Evolutionary conservation across 1,140 invertebrate species (phyloP).

Genomic region (Brachionus koreanus): DNA sequence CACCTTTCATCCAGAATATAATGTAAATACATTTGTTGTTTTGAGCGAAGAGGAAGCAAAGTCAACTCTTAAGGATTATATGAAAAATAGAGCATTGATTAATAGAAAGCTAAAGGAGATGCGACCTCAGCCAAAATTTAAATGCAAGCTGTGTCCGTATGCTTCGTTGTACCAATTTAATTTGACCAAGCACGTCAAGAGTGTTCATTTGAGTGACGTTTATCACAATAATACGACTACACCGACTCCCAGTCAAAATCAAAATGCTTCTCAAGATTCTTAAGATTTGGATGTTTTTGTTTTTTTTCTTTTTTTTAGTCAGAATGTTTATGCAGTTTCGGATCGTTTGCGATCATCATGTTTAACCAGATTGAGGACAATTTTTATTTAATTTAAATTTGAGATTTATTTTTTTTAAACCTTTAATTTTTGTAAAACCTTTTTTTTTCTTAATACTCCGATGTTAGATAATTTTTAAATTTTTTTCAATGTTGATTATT

Average conservation of each 20-base stretch:
- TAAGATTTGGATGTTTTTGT: not conserved
- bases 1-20: slow-evolving; percentile 43
- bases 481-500: slow-evolving; percentile 17
- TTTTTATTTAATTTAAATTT: not conserved
- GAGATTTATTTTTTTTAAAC: not conserved
- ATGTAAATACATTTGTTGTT: slow-evolving; percentile 45
- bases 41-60: slow-evolving; percentile 41
- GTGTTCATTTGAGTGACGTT: slow-evolving; percentile 43
- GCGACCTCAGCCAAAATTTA: slow-evolving; percentile 42
- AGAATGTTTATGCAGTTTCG: slow-evolving; percentile 15
- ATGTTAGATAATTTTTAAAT: slow-evolving; percentile 18
- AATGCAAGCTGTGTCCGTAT: slow-evolving; percentile 41
- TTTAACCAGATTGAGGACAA: not conserved
- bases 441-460: not conserved
- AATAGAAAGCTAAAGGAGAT: slow-evolving; percentile 41
- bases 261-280: slow-evolving; percentile 13
- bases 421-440: not conserved
- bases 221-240: slow-evolving; percentile 29
- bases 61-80: slow-evolving; percentile 37
- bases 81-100: slow-evolving; percentile 39
- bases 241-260: not conserved
- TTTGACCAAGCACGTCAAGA: slow-evolving; percentile 43
- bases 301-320: slow-evolving; percentile 15
- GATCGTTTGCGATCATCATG: not conserved
- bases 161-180: slow-evolving; percentile 41